Percentiles rank a stretch among this genome's conserved stretches.
These are phyloP conservation scores for Eustalomyia histrio DNA, from an alignment of 2,888 invertebrate genomes.

Conservation along the genomic window DNA sequence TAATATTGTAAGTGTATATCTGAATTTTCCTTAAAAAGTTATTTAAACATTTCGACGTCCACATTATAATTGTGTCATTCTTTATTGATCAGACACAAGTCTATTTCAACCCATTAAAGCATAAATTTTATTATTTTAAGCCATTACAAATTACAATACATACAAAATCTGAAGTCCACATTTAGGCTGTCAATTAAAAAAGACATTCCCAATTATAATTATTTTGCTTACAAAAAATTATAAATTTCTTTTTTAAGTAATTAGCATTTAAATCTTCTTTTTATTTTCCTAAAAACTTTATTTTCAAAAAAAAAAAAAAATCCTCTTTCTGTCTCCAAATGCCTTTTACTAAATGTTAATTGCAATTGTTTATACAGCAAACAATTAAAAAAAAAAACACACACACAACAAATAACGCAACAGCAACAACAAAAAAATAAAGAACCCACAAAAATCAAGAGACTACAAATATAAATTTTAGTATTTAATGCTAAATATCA, in stretches of 20 bases:
- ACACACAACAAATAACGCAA: not conserved
- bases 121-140: too few relatives aligned
- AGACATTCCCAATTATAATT: not conserved
- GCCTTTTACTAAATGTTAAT: not conserved
- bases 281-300: not conserved
- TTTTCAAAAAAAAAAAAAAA: not conserved
- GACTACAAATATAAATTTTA: slow-evolving; percentile 6
- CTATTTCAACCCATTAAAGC: too few relatives aligned
- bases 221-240: not conserved
- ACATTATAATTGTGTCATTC: too few relatives aligned
- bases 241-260: too few relatives aligned
- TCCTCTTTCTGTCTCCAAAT: not conserved
- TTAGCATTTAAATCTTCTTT: not conserved
- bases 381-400: not conserved
- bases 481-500: slow-evolving; percentile 22
- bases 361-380: slow-evolving; percentile 4
- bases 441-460: not conserved
- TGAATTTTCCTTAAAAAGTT: too few relatives aligned
- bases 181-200: too few relatives aligned
- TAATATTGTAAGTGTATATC: too few relatives aligned
- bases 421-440: not conserved
- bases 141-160: too few relatives aligned
- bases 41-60: too few relatives aligned
- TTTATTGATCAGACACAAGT: too few relatives aligned
- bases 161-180: too few relatives aligned